Percentiles rank a stretch among this genome's conserved stretches.
Evolutionary conservation across 2,797 vertebrate species (phyloP).

Genomic region (Lophotriccus pileatus): DNA sequence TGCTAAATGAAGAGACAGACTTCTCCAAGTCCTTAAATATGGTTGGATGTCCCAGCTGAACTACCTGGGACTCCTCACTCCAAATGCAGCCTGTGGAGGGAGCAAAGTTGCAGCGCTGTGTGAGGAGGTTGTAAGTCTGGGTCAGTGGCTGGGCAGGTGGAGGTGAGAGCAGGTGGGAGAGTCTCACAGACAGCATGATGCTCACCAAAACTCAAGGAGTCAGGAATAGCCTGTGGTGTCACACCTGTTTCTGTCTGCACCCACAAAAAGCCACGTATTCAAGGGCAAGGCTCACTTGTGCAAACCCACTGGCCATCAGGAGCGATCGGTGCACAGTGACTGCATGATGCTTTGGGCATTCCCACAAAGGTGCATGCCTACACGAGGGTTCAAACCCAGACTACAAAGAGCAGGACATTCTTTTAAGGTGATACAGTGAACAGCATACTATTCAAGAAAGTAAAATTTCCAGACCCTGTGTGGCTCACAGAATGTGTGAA

Average conservation of each 20-base stretch:
- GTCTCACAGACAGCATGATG: fast-evolving
- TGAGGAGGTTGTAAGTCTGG: not conserved
- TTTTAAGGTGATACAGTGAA: not conserved
- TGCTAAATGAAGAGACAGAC: not conserved
- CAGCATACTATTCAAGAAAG: not conserved
- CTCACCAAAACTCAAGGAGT: not conserved
- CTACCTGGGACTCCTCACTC: not conserved
- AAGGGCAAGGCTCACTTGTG: not conserved
- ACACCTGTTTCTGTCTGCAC: not conserved
- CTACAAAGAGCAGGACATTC: not conserved
- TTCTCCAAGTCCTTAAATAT: not conserved
- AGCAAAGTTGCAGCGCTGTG: fast-evolving
- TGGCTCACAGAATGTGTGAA: not conserved
- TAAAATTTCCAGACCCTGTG: not conserved
- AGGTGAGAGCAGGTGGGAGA: not conserved
- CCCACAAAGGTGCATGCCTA: not conserved
- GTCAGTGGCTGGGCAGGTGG: not conserved
- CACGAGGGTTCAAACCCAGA: not conserved
- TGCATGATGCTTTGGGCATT: not conserved
- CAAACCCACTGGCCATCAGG: fast-evolving
- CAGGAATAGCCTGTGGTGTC: not conserved
- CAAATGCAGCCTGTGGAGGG: not conserved
- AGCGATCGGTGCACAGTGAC: fast-evolving
- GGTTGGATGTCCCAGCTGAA: not conserved
- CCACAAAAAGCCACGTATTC: fast-evolving